A percentile compares a stretch with the other conserved stretches of the same genome.
phyloP scores from a whole-genome alignment of 2,797 vertebrate species.

The Phoebastria nigripes region DNA sequence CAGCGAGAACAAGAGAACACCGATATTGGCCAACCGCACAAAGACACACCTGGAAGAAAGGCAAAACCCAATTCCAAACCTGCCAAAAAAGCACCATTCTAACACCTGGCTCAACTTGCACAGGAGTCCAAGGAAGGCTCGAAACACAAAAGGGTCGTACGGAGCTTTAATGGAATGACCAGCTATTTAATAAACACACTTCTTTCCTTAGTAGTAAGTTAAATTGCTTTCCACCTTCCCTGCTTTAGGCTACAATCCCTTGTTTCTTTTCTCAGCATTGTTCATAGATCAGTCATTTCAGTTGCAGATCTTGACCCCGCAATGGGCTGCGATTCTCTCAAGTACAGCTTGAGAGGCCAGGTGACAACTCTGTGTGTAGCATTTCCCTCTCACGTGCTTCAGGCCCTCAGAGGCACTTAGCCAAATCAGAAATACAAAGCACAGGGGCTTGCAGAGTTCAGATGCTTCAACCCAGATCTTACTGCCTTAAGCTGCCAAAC shows the following conservation, averaged over 20 bases:
- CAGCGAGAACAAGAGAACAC: slow-evolving; percentile 88
- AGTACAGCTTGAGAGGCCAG: background rate
- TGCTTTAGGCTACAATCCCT: background rate
- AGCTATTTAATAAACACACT: background rate
- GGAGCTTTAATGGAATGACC: background rate
- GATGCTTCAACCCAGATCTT: background rate
- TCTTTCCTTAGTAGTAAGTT: background rate
- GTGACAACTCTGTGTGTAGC: background rate
- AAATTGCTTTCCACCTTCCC: background rate
- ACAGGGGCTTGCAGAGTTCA: background rate
- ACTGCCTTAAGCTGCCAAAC: background rate
- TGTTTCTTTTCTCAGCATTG: background rate
- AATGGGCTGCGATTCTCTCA: background rate
- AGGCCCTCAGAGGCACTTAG: background rate
- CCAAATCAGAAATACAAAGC: background rate
- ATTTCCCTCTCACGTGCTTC: background rate
- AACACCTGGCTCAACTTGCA: background rate
- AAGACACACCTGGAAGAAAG: slow-evolving; percentile 86
- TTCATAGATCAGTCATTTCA: background rate
- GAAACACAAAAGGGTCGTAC: background rate
- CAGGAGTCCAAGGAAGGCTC: background rate
- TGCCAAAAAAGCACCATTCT: background rate
- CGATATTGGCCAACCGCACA: slow-evolving; percentile 90
- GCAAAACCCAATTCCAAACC: background rate
- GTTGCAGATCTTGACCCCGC: background rate